Evolutionary conservation across 92 coral and sea anemone species (phyloP).

Genomic region (Pocillopora grandis): DNA sequence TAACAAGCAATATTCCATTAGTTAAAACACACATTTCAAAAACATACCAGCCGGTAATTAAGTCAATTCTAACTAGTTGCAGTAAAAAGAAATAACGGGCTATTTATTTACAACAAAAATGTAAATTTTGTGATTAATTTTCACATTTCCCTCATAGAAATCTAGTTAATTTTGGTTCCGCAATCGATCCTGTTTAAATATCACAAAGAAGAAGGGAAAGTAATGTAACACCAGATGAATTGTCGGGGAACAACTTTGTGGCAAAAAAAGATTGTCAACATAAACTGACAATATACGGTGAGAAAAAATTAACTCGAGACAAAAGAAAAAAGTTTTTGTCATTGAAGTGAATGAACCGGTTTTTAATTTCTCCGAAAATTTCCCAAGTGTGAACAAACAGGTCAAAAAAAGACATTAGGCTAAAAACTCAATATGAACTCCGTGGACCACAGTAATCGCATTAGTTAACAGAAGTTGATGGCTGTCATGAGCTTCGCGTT

Average conservation of each 20-base stretch:
- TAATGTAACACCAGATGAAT: constrained; percentile 42
- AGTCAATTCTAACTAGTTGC: constrained; percentile 26
- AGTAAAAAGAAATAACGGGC: constrained; percentile 30
- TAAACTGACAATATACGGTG: constrained; percentile 2
- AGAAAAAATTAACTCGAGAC: constrained; percentile 20
- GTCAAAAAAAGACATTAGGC: constrained; percentile 32
- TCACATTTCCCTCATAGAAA: constrained; percentile 21
- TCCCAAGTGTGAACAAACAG: constrained; percentile 22
- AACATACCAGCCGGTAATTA: constrained; percentile 37
- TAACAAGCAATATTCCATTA: constrained; percentile 29
- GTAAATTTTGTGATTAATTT: constrained; percentile 36
- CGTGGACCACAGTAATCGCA: constrained; percentile 64
- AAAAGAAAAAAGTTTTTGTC: not conserved
- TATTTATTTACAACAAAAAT: constrained; percentile 36
- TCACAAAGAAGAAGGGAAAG: constrained; percentile 30
- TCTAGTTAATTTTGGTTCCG: constrained; percentile 34
- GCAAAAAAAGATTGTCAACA: constrained; percentile 15
- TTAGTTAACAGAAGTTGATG: constrained; percentile 70
- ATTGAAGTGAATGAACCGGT: constrained; percentile 17
- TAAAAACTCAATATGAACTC: constrained; percentile 52
- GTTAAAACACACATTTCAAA: constrained; percentile 12
- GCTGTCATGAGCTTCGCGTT: constrained; percentile 77
- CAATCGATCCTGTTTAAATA: constrained; percentile 40
- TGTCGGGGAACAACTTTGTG: constrained; percentile 27
- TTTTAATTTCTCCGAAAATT: constrained; percentile 14